Conservation (phyloP, 1,140 invertebrate species). For the Ceratina australensis region DNA sequence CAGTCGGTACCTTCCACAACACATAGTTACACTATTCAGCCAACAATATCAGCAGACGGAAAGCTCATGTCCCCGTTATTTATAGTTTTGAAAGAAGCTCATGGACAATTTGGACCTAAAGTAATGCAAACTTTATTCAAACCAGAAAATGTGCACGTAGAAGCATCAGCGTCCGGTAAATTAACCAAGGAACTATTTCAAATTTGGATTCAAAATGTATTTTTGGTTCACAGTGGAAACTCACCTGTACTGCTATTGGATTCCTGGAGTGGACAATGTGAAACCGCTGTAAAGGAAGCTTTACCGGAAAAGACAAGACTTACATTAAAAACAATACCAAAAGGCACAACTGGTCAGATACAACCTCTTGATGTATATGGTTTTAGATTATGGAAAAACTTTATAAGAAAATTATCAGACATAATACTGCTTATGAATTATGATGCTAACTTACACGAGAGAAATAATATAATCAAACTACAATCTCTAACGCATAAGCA, state of each 20-base stretch:
- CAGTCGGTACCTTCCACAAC: neutral
- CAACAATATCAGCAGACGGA: neutral
- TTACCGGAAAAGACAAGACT: constrained; percentile 17
- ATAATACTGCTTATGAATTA: constrained; percentile 10
- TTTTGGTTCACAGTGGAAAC: neutral
- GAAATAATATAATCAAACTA: constrained; percentile 38
- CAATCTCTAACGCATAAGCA: constrained; percentile 47
- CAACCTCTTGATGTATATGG: constrained; percentile 49
- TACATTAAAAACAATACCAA: constrained; percentile 35
- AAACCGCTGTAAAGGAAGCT: constrained; percentile 1
- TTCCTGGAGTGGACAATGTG: constrained; percentile 45
- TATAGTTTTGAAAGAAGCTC: neutral
- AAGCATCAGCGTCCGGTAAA: constrained; percentile 30
- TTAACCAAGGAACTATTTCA: constrained; percentile 12
- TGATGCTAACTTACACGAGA: constrained; percentile 19
- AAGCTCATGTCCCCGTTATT: neutral
- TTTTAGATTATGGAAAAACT: constrained; percentile 47
- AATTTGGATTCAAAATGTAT: constrained; percentile 35
- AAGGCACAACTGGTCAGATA: constrained; percentile 36
- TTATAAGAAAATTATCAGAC: constrained; percentile 39
- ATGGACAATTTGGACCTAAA: neutral
- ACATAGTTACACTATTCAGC: constrained; percentile 1
- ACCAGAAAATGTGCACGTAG: neutral
- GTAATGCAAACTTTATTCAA: neutral
- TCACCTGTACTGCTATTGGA: constrained; percentile 32